These are phyloP conservation scores for Hermatobates lingyangjiaoensis DNA, from an alignment of 1,140 invertebrate genomes.

Conservation along the genomic window DNA sequence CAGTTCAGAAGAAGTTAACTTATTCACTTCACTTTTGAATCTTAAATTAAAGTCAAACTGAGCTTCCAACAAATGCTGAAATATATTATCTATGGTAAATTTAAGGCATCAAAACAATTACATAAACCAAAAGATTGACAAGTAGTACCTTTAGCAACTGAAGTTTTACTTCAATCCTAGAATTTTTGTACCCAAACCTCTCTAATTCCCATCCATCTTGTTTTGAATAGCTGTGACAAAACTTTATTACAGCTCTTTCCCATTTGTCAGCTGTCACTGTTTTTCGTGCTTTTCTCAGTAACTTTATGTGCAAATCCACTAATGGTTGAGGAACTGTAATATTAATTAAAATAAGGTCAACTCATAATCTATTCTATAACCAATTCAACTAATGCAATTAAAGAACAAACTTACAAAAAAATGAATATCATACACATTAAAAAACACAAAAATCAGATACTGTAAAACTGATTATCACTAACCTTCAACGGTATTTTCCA, in stretches of 20 bases:
- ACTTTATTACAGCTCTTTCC: conserved; percentile 76
- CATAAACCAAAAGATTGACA: conserved; percentile 1
- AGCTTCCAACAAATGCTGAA: conserved; percentile 70
- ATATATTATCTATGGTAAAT: conserved; percentile 11
- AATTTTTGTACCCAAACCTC: conserved; percentile 85
- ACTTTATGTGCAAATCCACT: conserved; percentile 70
- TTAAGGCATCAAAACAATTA: conserved; percentile 5
- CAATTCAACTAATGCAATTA: neutral
- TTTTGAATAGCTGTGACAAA: conserved; percentile 66
- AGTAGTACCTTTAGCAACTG: conserved; percentile 59
- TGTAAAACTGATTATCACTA: conserved; percentile 21
- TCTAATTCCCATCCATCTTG: conserved; percentile 94
- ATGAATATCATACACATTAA: neutral
- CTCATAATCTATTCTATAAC: neutral
- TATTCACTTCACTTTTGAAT: conserved; percentile 83
- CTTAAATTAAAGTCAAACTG: conserved; percentile 89
- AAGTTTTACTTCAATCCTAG: conserved; percentile 69
- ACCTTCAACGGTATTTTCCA: conserved; percentile 77
- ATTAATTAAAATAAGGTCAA: conserved; percentile 1
- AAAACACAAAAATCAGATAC: neutral
- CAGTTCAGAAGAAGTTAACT: conserved; percentile 53
- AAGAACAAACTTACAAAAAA: neutral
- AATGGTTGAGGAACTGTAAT: conserved; percentile 60
- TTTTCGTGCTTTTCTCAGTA: conserved; percentile 71
- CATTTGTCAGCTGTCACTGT: conserved; percentile 70